Percentiles rank a stretch among this genome's conserved stretches.
phyloP scores from a whole-genome alignment of 2,113 vertebrate genomes.

The Urocolius indicus region DNA sequence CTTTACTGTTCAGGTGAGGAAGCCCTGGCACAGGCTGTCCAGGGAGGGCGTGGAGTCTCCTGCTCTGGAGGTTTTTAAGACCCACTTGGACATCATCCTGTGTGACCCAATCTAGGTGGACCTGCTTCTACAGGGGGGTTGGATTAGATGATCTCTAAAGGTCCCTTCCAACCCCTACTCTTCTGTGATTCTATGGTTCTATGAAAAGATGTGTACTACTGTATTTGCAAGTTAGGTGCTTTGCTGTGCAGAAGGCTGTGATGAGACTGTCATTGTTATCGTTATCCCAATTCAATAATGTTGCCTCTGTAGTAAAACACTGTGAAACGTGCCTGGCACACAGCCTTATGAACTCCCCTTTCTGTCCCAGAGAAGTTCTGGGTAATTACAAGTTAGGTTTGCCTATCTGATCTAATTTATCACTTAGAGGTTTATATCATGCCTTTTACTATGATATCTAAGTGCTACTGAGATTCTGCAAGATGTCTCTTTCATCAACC shows the following conservation, averaged over 20 bases:
- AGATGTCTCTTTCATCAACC: constrained; percentile 56
- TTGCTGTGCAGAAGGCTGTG: not conserved
- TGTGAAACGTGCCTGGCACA: constrained; percentile 13
- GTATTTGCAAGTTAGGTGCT: not conserved
- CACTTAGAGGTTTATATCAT: constrained; percentile 46
- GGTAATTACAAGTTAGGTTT: constrained; percentile 25
- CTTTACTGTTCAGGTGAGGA: too few relatives aligned
- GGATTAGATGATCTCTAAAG: too few relatives aligned
- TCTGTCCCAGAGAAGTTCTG: constrained; percentile 37
- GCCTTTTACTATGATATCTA: constrained; percentile 32
- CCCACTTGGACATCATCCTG: too few relatives aligned
- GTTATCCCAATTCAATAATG: constrained; percentile 19
- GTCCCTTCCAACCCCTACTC: too few relatives aligned
- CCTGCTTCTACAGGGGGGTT: too few relatives aligned
- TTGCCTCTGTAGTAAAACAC: constrained; percentile 1
- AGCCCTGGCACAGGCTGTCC: too few relatives aligned
- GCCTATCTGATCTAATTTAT: constrained; percentile 61
- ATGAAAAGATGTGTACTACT: not conserved
- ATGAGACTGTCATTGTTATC: not conserved
- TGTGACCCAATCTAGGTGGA: too few relatives aligned
- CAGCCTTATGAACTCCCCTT: constrained; percentile 6
- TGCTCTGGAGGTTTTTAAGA: too few relatives aligned
- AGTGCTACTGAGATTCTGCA: constrained; percentile 22
- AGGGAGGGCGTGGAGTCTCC: too few relatives aligned
- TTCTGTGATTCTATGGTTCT: too few relatives aligned